A percentile compares a stretch with the other conserved stretches of the same genome.
phyloP scores from a whole-genome alignment of 2,888 invertebrate species.

The Rhagium mordax region DNA sequence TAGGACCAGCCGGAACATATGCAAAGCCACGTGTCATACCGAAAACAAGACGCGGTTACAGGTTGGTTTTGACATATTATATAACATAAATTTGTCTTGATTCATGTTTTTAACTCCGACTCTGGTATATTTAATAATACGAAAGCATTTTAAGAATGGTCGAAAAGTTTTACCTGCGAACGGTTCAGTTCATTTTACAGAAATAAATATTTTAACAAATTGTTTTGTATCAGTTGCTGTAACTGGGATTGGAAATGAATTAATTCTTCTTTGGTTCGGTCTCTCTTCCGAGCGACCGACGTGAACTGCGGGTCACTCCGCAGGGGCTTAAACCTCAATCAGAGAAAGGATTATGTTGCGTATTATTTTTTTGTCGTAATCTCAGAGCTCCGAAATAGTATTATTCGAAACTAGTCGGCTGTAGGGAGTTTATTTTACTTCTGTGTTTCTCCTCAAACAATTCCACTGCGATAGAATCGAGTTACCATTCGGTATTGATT shows the following conservation, averaged over 20 bases:
- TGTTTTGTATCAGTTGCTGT: too few species aligned
- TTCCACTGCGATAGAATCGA: neutral
- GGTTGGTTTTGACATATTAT: too few species aligned
- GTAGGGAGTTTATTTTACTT: neutral
- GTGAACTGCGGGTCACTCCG: neutral
- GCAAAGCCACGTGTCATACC: neutral
- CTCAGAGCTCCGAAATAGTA: neutral
- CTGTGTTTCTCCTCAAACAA: neutral
- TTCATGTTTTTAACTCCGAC: too few species aligned
- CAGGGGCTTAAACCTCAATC: constrained; percentile 40
- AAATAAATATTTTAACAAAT: too few species aligned
- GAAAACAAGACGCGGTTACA: neutral
- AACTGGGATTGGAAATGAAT: neutral
- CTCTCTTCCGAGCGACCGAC: neutral
- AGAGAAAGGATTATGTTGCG: constrained; percentile 30
- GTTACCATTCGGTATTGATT: neutral
- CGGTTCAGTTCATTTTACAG: too few species aligned
- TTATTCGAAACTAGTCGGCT: neutral
- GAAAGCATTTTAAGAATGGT: too few species aligned
- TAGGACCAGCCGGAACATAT: neutral
- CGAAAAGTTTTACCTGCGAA: too few species aligned
- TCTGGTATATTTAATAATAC: too few species aligned
- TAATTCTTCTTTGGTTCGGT: neutral
- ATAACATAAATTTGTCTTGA: too few species aligned
- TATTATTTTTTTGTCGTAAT: neutral